Evolutionary conservation across 2,888 invertebrate species (phyloP).

Genomic region (Hirtodrosophila cameraria): DNA sequence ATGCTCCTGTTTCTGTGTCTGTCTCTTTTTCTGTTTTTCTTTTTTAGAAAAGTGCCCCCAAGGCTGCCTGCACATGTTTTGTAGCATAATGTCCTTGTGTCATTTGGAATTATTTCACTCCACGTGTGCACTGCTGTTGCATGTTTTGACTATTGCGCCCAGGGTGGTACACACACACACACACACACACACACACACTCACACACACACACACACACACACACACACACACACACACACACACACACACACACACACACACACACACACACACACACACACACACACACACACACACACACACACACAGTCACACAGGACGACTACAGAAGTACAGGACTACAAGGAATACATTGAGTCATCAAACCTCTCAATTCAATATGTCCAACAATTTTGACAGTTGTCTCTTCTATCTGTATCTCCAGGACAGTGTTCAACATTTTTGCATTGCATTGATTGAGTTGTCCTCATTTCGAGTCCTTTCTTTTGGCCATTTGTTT

Average conservation of each 20-base stretch:
- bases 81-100: constrained; percentile 5
- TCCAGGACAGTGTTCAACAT: constrained; percentile 59
- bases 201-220: no score
- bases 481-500: constrained; percentile 7
- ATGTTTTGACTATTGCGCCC: constrained; percentile 64
- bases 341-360: constrained; percentile 65
- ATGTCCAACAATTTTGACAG: constrained; percentile 60
- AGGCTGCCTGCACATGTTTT: constrained; percentile 63
- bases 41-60: constrained; percentile 22
- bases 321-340: no score
- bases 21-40: no score
- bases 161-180: constrained; percentile 53
- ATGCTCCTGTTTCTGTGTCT: constrained; percentile 21
- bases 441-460: constrained; percentile 70
- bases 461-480: constrained; percentile 34
- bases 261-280: no score
- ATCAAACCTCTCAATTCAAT: constrained; percentile 59
- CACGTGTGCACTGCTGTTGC: constrained; percentile 42
- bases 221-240: no score
- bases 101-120: constrained; percentile 26
- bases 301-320: no score
- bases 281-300: no score
- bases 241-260: no score
- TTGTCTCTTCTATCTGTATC: constrained; percentile 36
- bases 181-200: no score